Conservation (phyloP, 2,113 vertebrate genomes). For the Atlantisia rogersi region DNA sequence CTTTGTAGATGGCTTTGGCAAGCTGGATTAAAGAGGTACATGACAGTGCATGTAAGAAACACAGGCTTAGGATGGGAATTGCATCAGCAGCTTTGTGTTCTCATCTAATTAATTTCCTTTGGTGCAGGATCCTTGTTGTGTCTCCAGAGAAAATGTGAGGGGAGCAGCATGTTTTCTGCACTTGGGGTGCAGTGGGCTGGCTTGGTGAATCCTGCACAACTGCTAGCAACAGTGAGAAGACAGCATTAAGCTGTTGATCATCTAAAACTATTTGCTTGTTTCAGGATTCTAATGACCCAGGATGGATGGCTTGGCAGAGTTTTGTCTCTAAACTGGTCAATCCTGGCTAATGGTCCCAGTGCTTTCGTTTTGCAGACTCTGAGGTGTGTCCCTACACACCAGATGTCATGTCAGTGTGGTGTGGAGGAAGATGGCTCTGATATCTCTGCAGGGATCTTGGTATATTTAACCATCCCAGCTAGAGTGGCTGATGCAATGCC, state of each 20-base stretch:
- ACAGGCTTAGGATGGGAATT: not conserved
- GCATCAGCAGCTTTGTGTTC: not conserved
- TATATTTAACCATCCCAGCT: not conserved
- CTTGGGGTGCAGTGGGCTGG: not conserved
- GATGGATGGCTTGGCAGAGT: not conserved
- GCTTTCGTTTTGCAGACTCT: not conserved
- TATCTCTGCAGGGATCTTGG: not conserved
- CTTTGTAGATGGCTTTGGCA: not conserved
- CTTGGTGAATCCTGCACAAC: not conserved
- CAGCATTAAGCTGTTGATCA: not conserved
- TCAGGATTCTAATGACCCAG: accelerated
- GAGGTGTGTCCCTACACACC: not conserved
- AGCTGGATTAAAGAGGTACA: not conserved
- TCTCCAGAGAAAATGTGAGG: not conserved
- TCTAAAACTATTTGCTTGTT: not conserved
- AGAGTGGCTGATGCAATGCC: not conserved
- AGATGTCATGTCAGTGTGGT: not conserved
- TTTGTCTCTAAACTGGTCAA: not conserved
- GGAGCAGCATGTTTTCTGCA: not conserved
- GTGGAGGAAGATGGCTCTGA: not conserved
- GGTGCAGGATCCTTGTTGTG: not conserved
- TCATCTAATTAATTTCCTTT: not conserved
- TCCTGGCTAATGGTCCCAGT: not conserved
- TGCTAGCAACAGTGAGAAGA: not conserved
- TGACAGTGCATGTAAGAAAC: not conserved